A percentile compares a stretch with the other conserved stretches of the same genome.
Evolutionary conservation across 2,797 vertebrate species (phyloP).

Genomic region (Salmo trutta): DNA sequence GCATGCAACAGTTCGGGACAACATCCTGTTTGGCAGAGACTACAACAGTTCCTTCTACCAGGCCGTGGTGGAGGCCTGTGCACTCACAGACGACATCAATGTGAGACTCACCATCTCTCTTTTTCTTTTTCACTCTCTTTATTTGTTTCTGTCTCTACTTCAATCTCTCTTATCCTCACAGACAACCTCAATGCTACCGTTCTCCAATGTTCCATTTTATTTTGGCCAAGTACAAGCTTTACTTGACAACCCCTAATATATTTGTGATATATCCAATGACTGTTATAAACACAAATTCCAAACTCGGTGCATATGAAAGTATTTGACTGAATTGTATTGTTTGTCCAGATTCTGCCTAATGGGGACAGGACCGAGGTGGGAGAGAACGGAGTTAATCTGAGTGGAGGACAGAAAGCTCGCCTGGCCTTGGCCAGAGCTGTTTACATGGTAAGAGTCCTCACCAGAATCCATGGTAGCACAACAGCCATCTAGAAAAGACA

Average conservation of each 20-base stretch:
- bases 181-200: background rate
- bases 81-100: constrained; percentile 86
- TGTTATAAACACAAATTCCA: background rate
- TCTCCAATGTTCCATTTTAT: background rate
- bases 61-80: constrained; percentile 89
- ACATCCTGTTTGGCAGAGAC: constrained; percentile 90
- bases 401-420: constrained; percentile 95
- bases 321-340: background rate
- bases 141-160: background rate
- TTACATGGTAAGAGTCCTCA: constrained; percentile 85
- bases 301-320: background rate
- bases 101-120: constrained; percentile 70
- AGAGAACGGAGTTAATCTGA: constrained; percentile 93
- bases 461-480: background rate
- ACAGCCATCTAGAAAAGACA: background rate
- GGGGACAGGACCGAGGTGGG: constrained; percentile 96
- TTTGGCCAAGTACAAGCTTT: background rate
- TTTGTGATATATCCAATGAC: background rate
- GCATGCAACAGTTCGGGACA: constrained; percentile 88
- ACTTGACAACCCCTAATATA: background rate
- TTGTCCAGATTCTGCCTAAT: constrained; percentile 82
- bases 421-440: constrained; percentile 90
- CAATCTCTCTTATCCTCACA: background rate
- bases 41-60: constrained; percentile 81
- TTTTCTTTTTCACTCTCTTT: background rate